These are phyloP conservation scores for Tanypteryx hageni DNA, from an alignment of 2,888 invertebrate genomes.

Conservation along the genomic window DNA sequence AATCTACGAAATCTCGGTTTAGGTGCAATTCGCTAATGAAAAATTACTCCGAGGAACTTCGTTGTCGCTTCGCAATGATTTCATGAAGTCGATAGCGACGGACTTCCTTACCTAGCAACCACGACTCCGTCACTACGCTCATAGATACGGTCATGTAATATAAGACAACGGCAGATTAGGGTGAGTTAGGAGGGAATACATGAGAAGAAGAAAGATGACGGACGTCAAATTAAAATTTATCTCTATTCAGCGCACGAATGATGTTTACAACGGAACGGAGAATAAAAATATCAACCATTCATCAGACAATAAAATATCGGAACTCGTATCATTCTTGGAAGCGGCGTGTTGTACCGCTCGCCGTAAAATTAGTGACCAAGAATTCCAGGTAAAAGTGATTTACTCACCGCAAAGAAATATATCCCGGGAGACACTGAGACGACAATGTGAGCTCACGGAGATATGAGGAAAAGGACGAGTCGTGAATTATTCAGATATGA, in stretches of 20 bases:
- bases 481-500: neutral
- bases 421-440: neutral
- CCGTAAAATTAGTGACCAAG: constrained; percentile 37
- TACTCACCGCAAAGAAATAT: neutral
- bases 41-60: neutral
- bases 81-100: neutral
- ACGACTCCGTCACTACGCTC: neutral
- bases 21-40: neutral
- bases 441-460: neutral
- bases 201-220: neutral
- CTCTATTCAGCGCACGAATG: neutral
- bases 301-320: neutral
- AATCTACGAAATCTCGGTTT: neutral
- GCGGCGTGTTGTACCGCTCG: neutral
- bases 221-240: constrained; percentile 24
- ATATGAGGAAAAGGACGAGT: neutral
- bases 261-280: neutral
- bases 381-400: constrained; percentile 11
- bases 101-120: neutral
- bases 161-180: neutral
- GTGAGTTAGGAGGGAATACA: neutral
- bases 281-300: constrained; percentile 14
- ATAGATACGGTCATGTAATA: neutral
- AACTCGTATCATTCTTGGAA: constrained; percentile 38
- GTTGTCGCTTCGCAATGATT: neutral